Evolutionary conservation across 35 echinoderm and acorn worm genomes (phyloP), one percentile per base, ranked within the genome.

Genomic region (Eucidaris tribuloides): DNA sequence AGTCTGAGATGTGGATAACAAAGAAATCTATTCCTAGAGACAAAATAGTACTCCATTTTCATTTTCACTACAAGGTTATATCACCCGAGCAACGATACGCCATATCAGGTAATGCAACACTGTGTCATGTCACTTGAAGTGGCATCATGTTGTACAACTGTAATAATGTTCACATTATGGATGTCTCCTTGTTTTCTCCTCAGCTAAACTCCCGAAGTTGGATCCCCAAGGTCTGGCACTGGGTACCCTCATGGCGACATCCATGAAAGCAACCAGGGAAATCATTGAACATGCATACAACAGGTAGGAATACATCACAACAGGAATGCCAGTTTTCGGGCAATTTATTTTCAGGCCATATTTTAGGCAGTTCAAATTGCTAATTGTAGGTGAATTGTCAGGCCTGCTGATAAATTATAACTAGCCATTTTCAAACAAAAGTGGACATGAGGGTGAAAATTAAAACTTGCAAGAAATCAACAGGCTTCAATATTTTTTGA

Each of bases 201-300:
- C 56, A 23, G 34, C 33, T 5, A 45, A 82, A 24, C 39, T 81
- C 0, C 15, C 61, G 58, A 88, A 90, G 18, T 82, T 99, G 19
- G 86, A 86, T 55, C 96, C 96, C 20, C 58, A 83, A 30, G 91
- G 89, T 32, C 66, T 99, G 3, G 96, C 96, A 4, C 33, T 99
- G 17, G 96, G 96, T 57, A 86, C 86, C 39, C 55, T 90, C 58
- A 99, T 99, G 78, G 96, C 90, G n/a, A 93, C 96, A 34, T 99
- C 96, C 24, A 93, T 62, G 87, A 99, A 93, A 65, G 89, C 78
- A 42, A 79, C 81, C 36, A 85, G 96, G 25, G 83, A 99, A 34
- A 93, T 99, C 65, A 82, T 99, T 18, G 96, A 99, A 54, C 90
- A 93, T 58, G 91, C 36, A 13, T 99, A 90, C 76, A 79, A 99